These are phyloP conservation scores for Elaphurus davidianus DNA, from an alignment of 2,113 vertebrate genomes.

Conservation along the genomic window DNA sequence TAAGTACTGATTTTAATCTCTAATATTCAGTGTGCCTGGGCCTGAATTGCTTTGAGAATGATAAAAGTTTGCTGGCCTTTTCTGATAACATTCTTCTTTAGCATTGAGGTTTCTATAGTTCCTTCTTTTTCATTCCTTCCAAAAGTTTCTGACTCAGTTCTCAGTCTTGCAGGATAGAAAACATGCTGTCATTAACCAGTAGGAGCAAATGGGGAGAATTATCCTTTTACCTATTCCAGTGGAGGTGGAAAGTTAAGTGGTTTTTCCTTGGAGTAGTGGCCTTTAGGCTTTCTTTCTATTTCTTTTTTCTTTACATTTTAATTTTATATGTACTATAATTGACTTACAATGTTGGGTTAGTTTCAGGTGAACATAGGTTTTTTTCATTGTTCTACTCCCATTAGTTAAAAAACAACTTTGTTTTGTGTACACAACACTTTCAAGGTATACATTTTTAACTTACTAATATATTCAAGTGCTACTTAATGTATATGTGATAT, in stretches of 20 bases:
- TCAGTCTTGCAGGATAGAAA: neutral
- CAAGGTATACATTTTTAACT: neutral
- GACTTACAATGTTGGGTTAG: neutral
- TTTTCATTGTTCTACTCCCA: neutral
- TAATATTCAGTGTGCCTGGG: neutral
- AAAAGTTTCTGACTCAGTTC: neutral
- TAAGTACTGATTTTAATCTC: constrained; percentile 38
- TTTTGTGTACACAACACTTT: neutral
- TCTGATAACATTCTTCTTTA: neutral
- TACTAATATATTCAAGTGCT: neutral
- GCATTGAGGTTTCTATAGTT: neutral
- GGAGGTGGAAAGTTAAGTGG: neutral
- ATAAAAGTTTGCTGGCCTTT: neutral
- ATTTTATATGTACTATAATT: neutral
- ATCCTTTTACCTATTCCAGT: neutral
- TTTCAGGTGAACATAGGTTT: neutral
- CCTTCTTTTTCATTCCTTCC: neutral
- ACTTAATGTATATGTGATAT: neutral
- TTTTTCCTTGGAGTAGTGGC: neutral
- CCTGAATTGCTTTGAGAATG: constrained; percentile 20
- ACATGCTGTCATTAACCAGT: neutral
- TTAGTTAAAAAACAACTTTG: neutral
- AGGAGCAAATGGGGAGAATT: neutral
- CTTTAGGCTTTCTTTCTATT: neutral
- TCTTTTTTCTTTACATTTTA: neutral